phyloP scores from a whole-genome alignment of 2,113 vertebrate species.

The Cyanoderma ruficeps region DNA sequence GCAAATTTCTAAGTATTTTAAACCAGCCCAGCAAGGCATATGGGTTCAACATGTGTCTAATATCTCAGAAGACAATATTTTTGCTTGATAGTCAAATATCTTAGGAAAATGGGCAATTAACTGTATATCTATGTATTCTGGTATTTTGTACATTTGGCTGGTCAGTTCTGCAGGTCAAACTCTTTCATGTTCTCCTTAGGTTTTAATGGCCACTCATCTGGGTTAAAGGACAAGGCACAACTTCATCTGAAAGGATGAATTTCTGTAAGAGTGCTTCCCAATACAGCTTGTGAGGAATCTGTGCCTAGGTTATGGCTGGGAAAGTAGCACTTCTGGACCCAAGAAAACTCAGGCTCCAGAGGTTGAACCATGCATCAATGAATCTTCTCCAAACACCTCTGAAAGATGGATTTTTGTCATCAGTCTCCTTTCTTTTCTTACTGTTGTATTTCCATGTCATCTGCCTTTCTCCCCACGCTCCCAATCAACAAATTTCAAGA shows the following conservation, averaged over 20 bases:
- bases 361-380: rapidly evolving
- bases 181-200: rapidly evolving
- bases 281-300: background rate
- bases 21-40: background rate
- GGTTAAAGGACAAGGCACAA: background rate
- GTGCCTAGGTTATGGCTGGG: background rate
- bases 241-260: background rate
- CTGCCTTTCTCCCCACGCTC: background rate
- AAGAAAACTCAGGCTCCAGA: background rate
- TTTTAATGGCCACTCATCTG: background rate
- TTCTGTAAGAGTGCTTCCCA: background rate
- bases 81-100: background rate
- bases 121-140: background rate
- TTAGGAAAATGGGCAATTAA: background rate
- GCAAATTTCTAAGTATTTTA: background rate
- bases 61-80: background rate
- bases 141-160: background rate
- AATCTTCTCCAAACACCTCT: background rate
- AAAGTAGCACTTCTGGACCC: background rate
- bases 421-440: background rate
- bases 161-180: background rate
- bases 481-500: background rate
- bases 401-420: background rate
- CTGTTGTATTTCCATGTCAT: background rate
- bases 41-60: background rate